phyloP scores from a whole-genome alignment of 2,113 vertebrate genomes.

The Pedionomus torquatus region DNA sequence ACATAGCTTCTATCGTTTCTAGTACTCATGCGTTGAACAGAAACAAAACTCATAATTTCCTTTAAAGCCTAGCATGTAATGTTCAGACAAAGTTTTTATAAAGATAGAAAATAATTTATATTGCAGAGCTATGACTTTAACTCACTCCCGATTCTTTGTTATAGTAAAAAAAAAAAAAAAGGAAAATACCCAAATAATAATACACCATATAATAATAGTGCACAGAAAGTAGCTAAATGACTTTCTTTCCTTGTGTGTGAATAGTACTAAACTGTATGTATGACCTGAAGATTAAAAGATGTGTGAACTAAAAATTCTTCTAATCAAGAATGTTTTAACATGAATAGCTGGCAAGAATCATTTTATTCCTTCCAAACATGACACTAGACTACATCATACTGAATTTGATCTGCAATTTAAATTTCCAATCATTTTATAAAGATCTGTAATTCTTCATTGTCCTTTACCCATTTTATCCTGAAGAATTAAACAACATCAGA shows the following conservation, averaged over 20 bases:
- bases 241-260: neutral
- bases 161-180: neutral
- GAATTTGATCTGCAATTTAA: too few species aligned
- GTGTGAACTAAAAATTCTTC: neutral
- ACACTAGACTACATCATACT: neutral
- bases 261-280: neutral
- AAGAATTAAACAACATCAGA: neutral
- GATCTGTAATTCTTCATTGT: neutral
- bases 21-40: neutral
- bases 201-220: neutral
- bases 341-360: neutral
- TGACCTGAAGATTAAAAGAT: neutral
- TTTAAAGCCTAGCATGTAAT: neutral
- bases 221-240: accelerated
- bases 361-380: neutral
- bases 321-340: neutral
- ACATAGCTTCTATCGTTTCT: neutral
- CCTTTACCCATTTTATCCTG: neutral
- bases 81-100: neutral
- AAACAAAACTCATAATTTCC: neutral
- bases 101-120: neutral
- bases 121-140: neutral
- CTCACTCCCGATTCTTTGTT: neutral
- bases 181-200: neutral
- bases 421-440: neutral